Percentiles rank a stretch among this genome's conserved stretches.
These are phyloP conservation scores for Lasioglossum zephyrum DNA, from an alignment of 2,888 invertebrate genomes.

Conservation along the genomic window DNA sequence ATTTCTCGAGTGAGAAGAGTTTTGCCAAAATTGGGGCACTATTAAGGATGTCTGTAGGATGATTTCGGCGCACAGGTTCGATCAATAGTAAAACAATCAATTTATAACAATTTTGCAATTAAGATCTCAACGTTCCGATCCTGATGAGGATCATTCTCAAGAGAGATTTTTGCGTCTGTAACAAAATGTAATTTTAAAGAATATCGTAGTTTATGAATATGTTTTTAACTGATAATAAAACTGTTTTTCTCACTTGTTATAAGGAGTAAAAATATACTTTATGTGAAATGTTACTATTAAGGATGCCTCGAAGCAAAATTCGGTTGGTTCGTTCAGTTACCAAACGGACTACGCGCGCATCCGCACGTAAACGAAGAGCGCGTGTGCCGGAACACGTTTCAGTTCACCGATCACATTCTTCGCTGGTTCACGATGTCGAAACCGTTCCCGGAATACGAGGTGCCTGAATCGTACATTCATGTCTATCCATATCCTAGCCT, in stretches of 20 bases:
- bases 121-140: too few species aligned
- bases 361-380: conserved; percentile 1
- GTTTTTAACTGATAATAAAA: too few species aligned
- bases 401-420: conserved; percentile 32
- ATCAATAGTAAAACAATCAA: too few species aligned
- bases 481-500: conserved; percentile 3
- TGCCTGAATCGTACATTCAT: background rate
- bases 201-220: too few species aligned
- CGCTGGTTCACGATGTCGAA: conserved; percentile 36
- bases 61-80: too few species aligned
- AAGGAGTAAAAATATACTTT: too few species aligned
- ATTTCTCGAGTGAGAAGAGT: rapidly evolving
- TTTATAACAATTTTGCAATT: too few species aligned
- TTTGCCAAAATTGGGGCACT: background rate
- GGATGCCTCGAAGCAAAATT: background rate
- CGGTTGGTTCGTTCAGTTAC: background rate
- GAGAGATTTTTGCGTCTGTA: too few species aligned
- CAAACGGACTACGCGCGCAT: background rate
- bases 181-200: too few species aligned
- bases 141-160: too few species aligned
- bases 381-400: conserved; percentile 53
- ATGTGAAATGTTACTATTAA: too few species aligned
- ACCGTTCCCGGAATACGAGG: conserved; percentile 21
- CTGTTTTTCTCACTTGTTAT: too few species aligned
- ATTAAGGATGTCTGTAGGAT: background rate